Percentiles rank a stretch among this genome's conserved stretches.
Evolutionary conservation across 2,797 vertebrate species (phyloP).

Genomic region (Acomys russatus): DNA sequence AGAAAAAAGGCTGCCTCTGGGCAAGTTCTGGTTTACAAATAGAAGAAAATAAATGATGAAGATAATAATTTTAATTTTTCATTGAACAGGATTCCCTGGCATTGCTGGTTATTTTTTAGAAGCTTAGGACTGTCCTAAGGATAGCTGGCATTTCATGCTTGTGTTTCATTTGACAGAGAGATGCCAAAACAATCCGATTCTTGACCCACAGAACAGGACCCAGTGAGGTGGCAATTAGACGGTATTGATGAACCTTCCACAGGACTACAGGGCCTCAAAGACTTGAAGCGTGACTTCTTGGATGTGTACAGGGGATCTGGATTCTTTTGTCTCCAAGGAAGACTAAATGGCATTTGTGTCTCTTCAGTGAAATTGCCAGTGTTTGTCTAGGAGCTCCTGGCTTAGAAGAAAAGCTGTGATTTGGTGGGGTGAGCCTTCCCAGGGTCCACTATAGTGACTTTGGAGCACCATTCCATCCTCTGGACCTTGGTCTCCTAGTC

Average conservation of each 20-base stretch:
- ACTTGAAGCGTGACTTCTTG: conserved; percentile 2
- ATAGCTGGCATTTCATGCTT: too few relatives aligned
- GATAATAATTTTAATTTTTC: background rate
- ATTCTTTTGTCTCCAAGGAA: background rate
- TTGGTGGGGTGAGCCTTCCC: background rate
- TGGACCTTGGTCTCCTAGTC: background rate
- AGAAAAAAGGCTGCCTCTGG: background rate
- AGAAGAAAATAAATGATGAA: background rate
- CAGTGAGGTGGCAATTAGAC: background rate
- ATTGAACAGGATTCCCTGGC: background rate
- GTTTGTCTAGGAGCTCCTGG: background rate
- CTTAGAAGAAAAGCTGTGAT: background rate
- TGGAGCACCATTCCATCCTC: background rate
- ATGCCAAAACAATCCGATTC: background rate
- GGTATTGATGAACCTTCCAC: background rate
- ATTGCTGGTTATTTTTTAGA: background rate
- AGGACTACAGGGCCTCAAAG: background rate
- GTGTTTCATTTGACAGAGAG: background rate
- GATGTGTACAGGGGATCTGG: background rate
- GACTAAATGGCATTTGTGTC: background rate
- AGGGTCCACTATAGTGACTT: background rate
- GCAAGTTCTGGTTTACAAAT: background rate
- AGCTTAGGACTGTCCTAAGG: background rate
- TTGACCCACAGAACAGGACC: background rate
- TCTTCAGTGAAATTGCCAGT: background rate